Percentiles rank a stretch among this genome's conserved stretches.
These are phyloP conservation scores for Perca fluviatilis DNA, from an alignment of 2,113 vertebrate genomes.

Conservation along the genomic window DNA sequence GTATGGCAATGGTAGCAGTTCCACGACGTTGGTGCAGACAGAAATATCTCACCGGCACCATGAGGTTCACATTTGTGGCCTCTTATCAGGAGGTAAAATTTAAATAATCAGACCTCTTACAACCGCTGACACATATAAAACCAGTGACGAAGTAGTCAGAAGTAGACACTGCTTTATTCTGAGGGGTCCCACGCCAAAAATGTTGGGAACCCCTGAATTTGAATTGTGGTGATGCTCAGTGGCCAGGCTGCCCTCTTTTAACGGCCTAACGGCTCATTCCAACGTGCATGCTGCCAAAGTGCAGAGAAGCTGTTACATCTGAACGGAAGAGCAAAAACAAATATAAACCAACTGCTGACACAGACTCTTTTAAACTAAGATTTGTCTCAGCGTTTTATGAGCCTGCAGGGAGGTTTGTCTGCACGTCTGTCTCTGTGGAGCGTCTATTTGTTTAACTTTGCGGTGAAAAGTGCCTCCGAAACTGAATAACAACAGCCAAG, in stretches of 20 bases:
- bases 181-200: background rate
- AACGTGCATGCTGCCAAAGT: background rate
- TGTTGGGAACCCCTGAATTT: background rate
- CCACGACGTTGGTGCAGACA: background rate
- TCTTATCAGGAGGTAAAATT: background rate
- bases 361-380: conserved; percentile 62
- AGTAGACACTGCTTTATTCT: background rate
- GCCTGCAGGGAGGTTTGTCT: conserved; percentile 58
- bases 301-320: conserved; percentile 21
- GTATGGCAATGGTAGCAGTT: background rate
- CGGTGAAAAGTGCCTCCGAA: conserved; percentile 50
- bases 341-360: conserved; percentile 45
- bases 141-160: background rate
- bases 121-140: background rate
- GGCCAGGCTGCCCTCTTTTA: background rate
- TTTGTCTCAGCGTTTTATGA: conserved; percentile 60
- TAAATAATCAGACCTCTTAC: background rate
- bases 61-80: background rate
- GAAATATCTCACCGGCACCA: background rate
- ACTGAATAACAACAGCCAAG: conserved; percentile 38
- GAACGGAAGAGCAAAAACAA: conserved; percentile 29
- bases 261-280: conserved; percentile 12
- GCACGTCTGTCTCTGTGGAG: conserved; percentile 38
- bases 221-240: background rate
- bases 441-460: conserved; percentile 70